Percentiles rank a stretch among this genome's conserved stretches.
Conservation (phyloP, 2,888 invertebrate species). For the Tetragonisca angustula region DNA sequence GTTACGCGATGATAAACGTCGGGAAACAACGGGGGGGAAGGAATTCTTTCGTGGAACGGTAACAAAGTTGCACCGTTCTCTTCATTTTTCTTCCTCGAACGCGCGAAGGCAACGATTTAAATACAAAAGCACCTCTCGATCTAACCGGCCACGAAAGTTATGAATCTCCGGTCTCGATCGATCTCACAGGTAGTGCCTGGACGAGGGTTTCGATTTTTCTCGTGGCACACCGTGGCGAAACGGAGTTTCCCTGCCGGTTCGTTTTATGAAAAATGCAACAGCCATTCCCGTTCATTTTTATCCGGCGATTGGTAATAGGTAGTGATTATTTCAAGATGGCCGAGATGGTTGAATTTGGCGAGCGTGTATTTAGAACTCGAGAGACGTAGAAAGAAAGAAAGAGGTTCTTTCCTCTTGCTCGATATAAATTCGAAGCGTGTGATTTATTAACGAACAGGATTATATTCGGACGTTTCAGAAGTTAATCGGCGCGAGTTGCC, state of each 20-base stretch:
- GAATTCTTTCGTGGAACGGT: slow-evolving; percentile 25
- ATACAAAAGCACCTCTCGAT: slow-evolving; percentile 16
- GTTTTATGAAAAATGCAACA: background rate
- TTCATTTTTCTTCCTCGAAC: background rate
- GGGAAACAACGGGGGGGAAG: background rate
- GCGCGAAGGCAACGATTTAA: background rate
- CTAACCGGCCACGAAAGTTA: background rate
- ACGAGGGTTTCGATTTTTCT: background rate
- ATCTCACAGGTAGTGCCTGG: slow-evolving; percentile 5
- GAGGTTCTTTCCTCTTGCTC: no score
- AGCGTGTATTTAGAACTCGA: background rate
- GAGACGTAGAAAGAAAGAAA: background rate
- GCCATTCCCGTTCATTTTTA: slow-evolving; percentile 1
- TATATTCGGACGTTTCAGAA: background rate
- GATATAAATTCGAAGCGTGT: background rate
- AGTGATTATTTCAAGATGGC: background rate
- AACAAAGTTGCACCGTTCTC: slow-evolving; percentile 17
- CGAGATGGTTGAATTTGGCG: background rate
- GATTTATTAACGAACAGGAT: background rate
- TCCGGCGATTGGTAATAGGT: background rate
- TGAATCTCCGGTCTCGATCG: slow-evolving; percentile 13
- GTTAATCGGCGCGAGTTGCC: no score
- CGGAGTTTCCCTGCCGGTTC: background rate
- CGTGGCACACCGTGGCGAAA: background rate
- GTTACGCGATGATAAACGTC: slow-evolving; percentile 18